Evolutionary conservation across 2,113 vertebrate species (phyloP), one percentile per base, ranked within the genome.

Genomic region (Phrynocephalus versicolor): DNA sequence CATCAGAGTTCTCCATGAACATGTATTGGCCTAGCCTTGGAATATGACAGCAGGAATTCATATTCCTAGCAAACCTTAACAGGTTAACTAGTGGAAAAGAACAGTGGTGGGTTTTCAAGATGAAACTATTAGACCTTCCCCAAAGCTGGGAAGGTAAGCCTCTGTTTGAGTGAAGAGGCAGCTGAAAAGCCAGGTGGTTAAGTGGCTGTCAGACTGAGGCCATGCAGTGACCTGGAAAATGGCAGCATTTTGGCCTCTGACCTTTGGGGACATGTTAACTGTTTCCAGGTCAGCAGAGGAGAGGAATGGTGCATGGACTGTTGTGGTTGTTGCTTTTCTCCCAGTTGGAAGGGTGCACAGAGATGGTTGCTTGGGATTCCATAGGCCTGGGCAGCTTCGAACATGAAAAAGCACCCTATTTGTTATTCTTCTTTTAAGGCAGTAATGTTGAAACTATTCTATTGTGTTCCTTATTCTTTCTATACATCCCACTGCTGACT

Each of bases 231-330:
- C 89, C 89, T 87, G 25, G 89, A 86, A 87, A 39, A 9, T 25
- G 88, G 85, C 15, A 62, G 88, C 62, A 67, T 15, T 82, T 74
- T 89, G 89, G 91, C 92, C 92, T 87, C 25, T 0, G 2, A 88
- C 84, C 87, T 83, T 6, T 86, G 71, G 87, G 89, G 67, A 85
- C 83, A 60, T 81, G 86, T 88, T 90, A 55, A 87, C 89, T 65
- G 64, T 91, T 94, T 94, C 89, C 92, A 92, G 93, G 93, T 92
- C 92, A 92, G 57, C 0, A 82, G 89, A 91, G 78, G 80, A 58
- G 79, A 90, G 91, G 90, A 93, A 94, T 93, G 89, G 80, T 9
- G 3, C 84, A 37, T 55, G 88, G 82, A n/a, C n/a, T n/a, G n/a
- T n/a, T n/a, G n/a, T n/a, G n/a, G n/a, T n/a, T n/a, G n/a, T n/a